Evolutionary conservation across 2,797 vertebrate genomes (phyloP).

Genomic region (Spondyliosoma cantharus): DNA sequence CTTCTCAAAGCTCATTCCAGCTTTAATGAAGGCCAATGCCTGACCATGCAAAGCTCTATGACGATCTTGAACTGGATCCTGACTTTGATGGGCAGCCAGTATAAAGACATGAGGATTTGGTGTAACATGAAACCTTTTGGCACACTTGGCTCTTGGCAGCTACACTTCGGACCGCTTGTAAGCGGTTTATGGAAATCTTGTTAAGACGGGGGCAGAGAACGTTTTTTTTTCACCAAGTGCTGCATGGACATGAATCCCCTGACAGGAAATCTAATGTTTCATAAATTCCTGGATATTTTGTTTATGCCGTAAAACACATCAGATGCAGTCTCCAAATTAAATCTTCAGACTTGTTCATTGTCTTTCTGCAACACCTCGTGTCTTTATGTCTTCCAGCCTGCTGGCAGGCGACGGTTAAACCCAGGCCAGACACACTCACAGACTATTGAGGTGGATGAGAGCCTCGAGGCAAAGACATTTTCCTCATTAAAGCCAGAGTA

Average conservation of each 20-base stretch:
- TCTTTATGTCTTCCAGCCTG: background rate
- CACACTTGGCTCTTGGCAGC: no score
- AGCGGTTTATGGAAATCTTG: no score
- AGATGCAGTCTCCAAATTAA: slow-evolving; percentile 10
- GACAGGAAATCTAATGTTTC: slow-evolving; percentile 15
- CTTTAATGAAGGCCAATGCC: background rate
- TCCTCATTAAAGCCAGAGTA: slow-evolving; percentile 43
- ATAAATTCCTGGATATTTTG: slow-evolving; percentile 13
- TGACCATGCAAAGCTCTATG: no score
- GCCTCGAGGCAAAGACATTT: slow-evolving; percentile 39
- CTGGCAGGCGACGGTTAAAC: slow-evolving; percentile 31
- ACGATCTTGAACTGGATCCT: no score
- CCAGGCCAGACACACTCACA: slow-evolving; percentile 30
- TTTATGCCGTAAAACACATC: slow-evolving; percentile 16
- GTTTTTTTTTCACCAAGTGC: no score
- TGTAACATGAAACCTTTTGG: no score
- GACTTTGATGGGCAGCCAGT: no score
- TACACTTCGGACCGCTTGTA: no score
- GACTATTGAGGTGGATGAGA: slow-evolving; percentile 42
- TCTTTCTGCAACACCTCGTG: slow-evolving; percentile 2
- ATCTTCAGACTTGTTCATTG: background rate
- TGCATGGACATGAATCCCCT: background rate
- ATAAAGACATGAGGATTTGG: no score
- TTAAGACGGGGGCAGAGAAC: no score
- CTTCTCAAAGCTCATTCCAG: background rate